These are phyloP conservation scores for Megalonaias nervosa DNA, from an alignment of 1,140 invertebrate genomes.

Conservation along the genomic window DNA sequence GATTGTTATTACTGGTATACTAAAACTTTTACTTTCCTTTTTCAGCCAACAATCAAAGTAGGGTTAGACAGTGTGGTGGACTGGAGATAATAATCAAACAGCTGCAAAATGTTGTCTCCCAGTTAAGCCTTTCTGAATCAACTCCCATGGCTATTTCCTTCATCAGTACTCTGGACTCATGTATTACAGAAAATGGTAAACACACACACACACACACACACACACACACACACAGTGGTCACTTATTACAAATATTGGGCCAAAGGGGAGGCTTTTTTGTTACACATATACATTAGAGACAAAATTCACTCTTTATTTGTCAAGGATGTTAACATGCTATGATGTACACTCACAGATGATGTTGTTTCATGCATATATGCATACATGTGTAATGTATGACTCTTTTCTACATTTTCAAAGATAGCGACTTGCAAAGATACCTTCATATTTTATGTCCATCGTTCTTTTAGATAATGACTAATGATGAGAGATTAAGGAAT, in stretches of 20 bases:
- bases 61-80: conserved; percentile 32
- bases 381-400: too few relatives aligned
- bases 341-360: too few relatives aligned
- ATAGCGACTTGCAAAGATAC: too few relatives aligned
- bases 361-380: too few relatives aligned
- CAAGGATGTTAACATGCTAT: too few relatives aligned
- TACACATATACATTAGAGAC: not conserved
- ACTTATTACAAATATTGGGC: not conserved
- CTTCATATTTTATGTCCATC: too few relatives aligned
- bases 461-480: too few relatives aligned
- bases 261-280: not conserved
- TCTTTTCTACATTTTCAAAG: too few relatives aligned
- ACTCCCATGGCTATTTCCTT: not conserved
- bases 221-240: not conserved
- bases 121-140: not conserved
- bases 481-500: too few relatives aligned
- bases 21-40: too few relatives aligned
- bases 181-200: conserved; percentile 34
- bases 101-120: not conserved
- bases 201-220: not conserved
- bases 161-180: conserved; percentile 22
- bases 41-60: conserved; percentile 22
- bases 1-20: too few relatives aligned
- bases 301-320: too few relatives aligned
- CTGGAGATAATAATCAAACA: conserved; percentile 30